Evolutionary conservation across 2,797 vertebrate genomes (phyloP).

Genomic region (Emydoidea blandingii): DNA sequence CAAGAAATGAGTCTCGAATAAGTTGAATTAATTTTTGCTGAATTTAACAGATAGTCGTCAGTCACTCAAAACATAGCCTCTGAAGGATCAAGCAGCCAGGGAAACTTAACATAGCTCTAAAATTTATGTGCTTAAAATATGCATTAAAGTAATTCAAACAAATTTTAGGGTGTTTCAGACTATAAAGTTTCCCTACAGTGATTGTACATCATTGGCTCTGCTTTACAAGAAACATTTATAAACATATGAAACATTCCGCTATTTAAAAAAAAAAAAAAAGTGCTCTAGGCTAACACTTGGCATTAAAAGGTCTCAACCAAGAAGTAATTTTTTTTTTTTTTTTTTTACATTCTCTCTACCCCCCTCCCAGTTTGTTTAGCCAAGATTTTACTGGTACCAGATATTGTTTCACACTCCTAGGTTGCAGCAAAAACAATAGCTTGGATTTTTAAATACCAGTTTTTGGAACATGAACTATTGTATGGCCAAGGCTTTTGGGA

Average conservation of each 20-base stretch:
- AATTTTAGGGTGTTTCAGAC: constrained; percentile 60
- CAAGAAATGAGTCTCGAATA: constrained; percentile 17
- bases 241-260: not conserved
- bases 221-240: constrained; percentile 53
- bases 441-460: not conserved
- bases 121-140: constrained; percentile 64
- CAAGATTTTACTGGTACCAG: not conserved
- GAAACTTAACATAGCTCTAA: constrained; percentile 12
- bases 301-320: constrained; percentile 45
- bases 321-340: constrained; percentile 41
- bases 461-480: not conserved
- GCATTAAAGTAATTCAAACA: constrained; percentile 66
- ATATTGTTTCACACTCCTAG: not conserved
- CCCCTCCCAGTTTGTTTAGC: not conserved
- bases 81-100: constrained; percentile 20
- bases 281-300: constrained; percentile 46
- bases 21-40: constrained; percentile 65
- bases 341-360: not conserved
- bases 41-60: constrained; percentile 50
- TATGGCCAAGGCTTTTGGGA: not conserved
- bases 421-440: not conserved
- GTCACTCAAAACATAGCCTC: constrained; percentile 25
- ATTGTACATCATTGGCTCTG: constrained; percentile 59
- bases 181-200: constrained; percentile 61
- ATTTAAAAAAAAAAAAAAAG: constrained; percentile 30